A percentile compares a stretch with the other conserved stretches of the same genome.
phyloP scores from a whole-genome alignment of 2,797 vertebrate species.

The Taeniopygia guttata region DNA sequence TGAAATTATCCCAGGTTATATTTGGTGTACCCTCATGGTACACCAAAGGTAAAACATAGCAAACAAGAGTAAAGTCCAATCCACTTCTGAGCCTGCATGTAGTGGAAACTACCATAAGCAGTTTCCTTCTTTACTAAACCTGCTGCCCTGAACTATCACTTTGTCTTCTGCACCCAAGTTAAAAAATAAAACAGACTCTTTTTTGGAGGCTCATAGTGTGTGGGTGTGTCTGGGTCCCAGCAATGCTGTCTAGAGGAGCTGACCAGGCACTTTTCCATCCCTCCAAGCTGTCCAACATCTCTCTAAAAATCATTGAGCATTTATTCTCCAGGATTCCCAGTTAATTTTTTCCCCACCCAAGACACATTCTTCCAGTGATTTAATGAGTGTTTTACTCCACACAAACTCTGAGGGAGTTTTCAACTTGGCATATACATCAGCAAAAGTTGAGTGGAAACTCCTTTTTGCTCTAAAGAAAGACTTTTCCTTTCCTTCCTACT shows the following conservation, averaged over 20 bases:
- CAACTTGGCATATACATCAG: background rate
- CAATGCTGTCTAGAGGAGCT: background rate
- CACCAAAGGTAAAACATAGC: background rate
- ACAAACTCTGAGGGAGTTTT: background rate
- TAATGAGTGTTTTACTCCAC: background rate
- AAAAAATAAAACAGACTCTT: background rate
- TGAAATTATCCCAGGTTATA: background rate
- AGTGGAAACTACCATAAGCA: background rate
- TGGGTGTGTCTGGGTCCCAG: background rate
- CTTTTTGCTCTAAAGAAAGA: background rate
- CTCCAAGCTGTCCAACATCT: background rate
- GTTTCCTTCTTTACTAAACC: background rate
- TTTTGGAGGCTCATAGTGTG: background rate
- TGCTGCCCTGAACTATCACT: background rate
- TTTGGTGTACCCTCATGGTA: background rate
- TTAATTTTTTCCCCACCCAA: background rate
- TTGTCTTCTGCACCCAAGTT: background rate
- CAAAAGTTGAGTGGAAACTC: background rate
- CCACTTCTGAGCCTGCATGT: background rate
- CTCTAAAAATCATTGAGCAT: background rate
- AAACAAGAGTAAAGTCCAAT: background rate
- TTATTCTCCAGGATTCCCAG: background rate
- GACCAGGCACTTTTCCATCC: background rate
- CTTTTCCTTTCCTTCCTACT: background rate
- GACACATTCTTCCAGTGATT: background rate